Evolutionary conservation across 1,140 invertebrate genomes (phyloP), one percentile per base, ranked within the genome.

Genomic region (Dinoponera quadriceps): DNA sequence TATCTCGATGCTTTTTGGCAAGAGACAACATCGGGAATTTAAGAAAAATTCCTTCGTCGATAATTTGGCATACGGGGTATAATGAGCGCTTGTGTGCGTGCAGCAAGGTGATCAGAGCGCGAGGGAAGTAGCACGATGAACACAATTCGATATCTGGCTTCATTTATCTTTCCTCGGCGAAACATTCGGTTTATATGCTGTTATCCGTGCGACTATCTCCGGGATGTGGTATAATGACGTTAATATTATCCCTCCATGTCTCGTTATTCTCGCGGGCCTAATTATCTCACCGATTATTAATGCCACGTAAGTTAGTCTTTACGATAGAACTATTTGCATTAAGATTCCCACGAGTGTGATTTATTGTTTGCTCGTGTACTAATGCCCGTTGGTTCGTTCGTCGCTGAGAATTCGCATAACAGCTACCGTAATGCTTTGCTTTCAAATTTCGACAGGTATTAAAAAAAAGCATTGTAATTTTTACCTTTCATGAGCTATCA

Each of bases 151-250:
- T 86, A 86, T 84, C 83, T 74, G 29, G 2, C 13, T 48, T 68
- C 57, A 85, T 86, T 84, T 80, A 86, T 86, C 85, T 84, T 14
- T 48, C 69, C 27, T 54, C 29, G 25, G 54, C 18, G 60, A 33
- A 48, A 57, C 44, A 48, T 80, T 49, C 60, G 20, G 48, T 83
- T 85, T 74, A 69, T 63, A 29, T 44, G n/a, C 22, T 38, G 18
- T 81, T 85, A 86, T 86, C 83, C 72, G 44, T 44, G 66, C 54
- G 51, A 84, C 72, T 84, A 84, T 84, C 83, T 66, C 44, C 22
- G 59, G 65, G 71, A 68, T 84, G 78, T 33, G 20, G 60, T 25
- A 49, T 62, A 85, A 86, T 54, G 69, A 85, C 49, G 83, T 14
- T 84, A 86, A 65, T 59, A 27, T 25, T 51, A 54, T 59, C 16